Evolutionary conservation across 2,797 vertebrate species (phyloP).

Genomic region (Odontamblyopus lacepedii): DNA sequence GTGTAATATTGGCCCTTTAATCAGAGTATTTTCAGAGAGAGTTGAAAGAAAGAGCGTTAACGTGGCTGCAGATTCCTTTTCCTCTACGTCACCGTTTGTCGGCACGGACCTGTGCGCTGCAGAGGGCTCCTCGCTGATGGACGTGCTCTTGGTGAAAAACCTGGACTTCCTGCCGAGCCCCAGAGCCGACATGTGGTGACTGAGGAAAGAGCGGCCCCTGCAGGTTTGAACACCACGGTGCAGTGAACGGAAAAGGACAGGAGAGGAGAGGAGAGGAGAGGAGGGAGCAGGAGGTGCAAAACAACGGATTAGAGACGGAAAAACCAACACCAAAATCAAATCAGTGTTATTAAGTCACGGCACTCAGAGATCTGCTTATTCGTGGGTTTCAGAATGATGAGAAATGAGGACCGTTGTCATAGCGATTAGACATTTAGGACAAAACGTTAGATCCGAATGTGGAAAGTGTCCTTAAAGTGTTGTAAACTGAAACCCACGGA

Average conservation of each 20-base stretch:
- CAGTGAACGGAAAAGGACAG: not conserved
- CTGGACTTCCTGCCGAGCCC: constrained; percentile 60
- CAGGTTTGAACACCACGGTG: constrained; percentile 6
- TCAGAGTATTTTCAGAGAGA: too few relatives aligned
- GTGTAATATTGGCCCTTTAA: too few relatives aligned
- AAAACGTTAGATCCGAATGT: too few relatives aligned
- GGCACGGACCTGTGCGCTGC: constrained; percentile 53
- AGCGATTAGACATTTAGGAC: too few relatives aligned
- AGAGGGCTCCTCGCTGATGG: constrained; percentile 45
- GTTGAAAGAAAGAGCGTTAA: too few relatives aligned
- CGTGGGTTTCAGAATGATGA: too few relatives aligned
- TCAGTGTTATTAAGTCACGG: too few relatives aligned
- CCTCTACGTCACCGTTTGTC: not conserved
- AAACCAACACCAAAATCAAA: constrained; percentile 27
- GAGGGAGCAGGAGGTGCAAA: not conserved
- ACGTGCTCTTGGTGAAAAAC: constrained; percentile 60
- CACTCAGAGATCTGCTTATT: too few relatives aligned
- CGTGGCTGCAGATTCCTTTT: not conserved
- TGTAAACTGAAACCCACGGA: too few relatives aligned
- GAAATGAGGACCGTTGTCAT: too few relatives aligned
- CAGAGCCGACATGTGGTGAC: constrained; percentile 59
- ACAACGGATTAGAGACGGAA: constrained; percentile 4
- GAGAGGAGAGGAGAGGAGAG: not conserved
- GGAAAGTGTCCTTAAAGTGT: too few relatives aligned
- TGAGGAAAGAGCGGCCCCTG: constrained; percentile 69